Evolutionary conservation across 2,113 vertebrate species (phyloP).

Genomic region (Pollimyrus isidori): DNA sequence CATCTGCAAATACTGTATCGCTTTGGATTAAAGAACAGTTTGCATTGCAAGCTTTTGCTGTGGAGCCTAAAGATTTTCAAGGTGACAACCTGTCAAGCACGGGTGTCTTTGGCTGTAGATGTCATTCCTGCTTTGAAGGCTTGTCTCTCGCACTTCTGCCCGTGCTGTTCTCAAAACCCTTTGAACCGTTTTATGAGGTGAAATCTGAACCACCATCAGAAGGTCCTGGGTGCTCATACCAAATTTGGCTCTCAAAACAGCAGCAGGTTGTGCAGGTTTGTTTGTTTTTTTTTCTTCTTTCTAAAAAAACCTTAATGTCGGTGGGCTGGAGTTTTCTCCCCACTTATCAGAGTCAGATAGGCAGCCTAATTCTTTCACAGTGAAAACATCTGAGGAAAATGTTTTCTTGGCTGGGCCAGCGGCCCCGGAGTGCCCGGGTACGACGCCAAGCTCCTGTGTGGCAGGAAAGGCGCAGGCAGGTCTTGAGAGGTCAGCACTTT

Average conservation of each 20-base stretch:
- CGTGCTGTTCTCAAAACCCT: not conserved
- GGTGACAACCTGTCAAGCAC: not conserved
- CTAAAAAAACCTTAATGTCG: not conserved
- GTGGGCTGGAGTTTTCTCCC: not conserved
- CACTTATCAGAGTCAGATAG: not conserved
- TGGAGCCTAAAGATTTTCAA: not conserved
- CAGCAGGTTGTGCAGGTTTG: conserved; percentile 11
- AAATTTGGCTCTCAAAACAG: not conserved
- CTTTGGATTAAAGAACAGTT: not conserved
- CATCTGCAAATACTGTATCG: not conserved
- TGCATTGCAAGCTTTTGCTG: not conserved
- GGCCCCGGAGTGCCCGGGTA: not conserved
- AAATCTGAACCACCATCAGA: not conserved
- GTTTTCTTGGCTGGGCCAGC: conserved; percentile 9
- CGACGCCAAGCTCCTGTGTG: not conserved
- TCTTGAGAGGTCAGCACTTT: not conserved
- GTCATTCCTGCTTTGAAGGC: not conserved
- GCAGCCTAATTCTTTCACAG: conserved; percentile 13
- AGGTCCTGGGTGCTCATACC: not conserved
- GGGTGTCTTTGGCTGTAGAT: not conserved
- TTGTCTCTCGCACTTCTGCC: not conserved
- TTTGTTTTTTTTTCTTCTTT: not conserved
- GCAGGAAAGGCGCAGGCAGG: not conserved
- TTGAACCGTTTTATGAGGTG: not conserved
- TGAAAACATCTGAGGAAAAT: conserved; percentile 11